Percentiles rank a stretch among this genome's conserved stretches.
These are phyloP conservation scores for Pandemis heparana DNA, from an alignment of 2,888 invertebrate species.

Conservation along the genomic window DNA sequence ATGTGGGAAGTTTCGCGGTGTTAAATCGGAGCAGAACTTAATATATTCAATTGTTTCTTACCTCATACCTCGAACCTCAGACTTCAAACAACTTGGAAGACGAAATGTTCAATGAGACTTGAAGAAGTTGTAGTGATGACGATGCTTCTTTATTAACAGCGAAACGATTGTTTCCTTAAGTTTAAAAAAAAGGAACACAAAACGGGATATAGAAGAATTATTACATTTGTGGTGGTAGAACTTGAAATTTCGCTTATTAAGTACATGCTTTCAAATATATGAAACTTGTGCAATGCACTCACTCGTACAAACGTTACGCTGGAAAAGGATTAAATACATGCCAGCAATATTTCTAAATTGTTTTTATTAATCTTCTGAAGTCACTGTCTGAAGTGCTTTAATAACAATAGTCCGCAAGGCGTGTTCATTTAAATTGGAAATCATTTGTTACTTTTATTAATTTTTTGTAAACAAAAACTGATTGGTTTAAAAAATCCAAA, in stretches of 20 bases:
- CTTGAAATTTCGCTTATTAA: background rate
- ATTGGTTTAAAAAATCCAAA: background rate
- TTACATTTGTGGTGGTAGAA: background rate
- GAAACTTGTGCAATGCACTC: background rate
- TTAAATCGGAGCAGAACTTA: conserved; percentile 6
- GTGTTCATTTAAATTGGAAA: background rate
- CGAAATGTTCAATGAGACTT: no score
- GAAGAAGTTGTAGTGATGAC: no score
- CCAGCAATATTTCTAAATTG: background rate
- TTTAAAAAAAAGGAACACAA: no score
- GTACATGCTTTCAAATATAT: background rate
- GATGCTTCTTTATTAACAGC: no score
- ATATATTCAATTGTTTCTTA: conserved; percentile 12
- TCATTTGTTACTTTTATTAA: background rate
- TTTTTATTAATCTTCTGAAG: background rate
- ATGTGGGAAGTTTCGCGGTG: conserved; percentile 7
- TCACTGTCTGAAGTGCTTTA: background rate
- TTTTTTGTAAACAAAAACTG: background rate
- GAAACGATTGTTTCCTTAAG: no score
- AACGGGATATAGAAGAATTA: no score
- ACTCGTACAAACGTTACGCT: no score
- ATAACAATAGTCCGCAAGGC: background rate
- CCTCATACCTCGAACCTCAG: no score
- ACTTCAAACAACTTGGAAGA: no score
- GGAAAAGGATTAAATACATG: background rate